Base-by-base conservation (phyloP, 1,140 invertebrate genomes). In the Gryllus bimaculatus region DNA sequence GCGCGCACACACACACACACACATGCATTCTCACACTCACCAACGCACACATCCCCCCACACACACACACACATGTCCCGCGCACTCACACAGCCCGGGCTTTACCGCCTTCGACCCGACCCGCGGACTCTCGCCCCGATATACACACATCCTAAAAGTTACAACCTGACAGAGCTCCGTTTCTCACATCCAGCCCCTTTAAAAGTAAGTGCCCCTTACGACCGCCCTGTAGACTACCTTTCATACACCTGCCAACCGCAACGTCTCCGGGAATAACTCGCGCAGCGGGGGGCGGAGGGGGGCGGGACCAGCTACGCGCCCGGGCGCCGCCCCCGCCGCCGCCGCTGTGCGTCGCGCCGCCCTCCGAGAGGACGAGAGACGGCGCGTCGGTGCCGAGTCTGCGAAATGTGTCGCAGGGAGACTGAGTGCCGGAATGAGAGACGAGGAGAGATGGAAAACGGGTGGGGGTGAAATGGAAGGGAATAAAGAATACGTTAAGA, bases 141-240 rank as follows among this genome's bases (percentile, higher is more conserved):
- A 66, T 66, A 66, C 54, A 66, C 54, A 66, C 54, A 66, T 66
- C 54, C 54, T 66, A 66, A 66, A 66, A 66, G 54, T 66, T 66
- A 66, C 54, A 66, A 66, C 54, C 54, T 66, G 54, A 66, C 54
- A 66, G 54, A 66, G 2, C 54, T 66, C 54, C 54, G 54, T 66
- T 66, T 66, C 54, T 66, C 54, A 66, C 54, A 66, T 10, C 54
- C 10, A 66, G 18, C 54, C 54, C 54, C 54, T 66, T 66, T 66
- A 66, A 66, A 66, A 66, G 54, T 66, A 66, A 66, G 54, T 66
- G 54, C 54, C 54, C 54, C 54, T 66, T 66, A 66, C 54, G 54
- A 18, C 54, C 10, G 54, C 54, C 54, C 54, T 66, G 54, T 66
- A 66, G 54, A 66, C 54, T 66, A 66, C 54, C 54, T 66, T 66